Conservation (phyloP, 2,797 vertebrate species). For the Sparidentex hasta region DNA sequence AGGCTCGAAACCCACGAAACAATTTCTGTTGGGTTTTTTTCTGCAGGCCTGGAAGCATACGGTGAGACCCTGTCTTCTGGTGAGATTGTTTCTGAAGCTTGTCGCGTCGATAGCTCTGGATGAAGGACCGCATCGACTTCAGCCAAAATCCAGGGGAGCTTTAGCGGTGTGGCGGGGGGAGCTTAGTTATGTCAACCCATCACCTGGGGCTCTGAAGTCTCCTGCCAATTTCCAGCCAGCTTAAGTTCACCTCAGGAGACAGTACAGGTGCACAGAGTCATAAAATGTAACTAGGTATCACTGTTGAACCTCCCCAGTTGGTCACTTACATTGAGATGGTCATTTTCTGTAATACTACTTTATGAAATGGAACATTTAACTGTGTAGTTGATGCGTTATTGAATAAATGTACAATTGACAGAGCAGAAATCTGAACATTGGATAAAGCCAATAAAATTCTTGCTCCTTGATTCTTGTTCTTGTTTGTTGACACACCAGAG, state of each 20-base stretch:
- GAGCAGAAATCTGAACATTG: too few relatives aligned
- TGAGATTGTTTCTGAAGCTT: constrained; percentile 26
- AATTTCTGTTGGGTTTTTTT: constrained; percentile 2
- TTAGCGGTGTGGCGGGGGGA: constrained; percentile 1
- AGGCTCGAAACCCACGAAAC: background rate
- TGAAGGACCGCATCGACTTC: constrained; percentile 18
- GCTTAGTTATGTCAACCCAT: background rate
- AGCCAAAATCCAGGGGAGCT: constrained; percentile 24
- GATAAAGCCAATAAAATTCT: too few relatives aligned
- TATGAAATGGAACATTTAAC: too few relatives aligned
- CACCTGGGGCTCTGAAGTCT: background rate
- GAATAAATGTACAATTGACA: too few relatives aligned
- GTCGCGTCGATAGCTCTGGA: constrained; percentile 14
- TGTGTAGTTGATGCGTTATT: too few relatives aligned
- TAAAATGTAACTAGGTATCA: too few relatives aligned
- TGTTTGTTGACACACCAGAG: too few relatives aligned
- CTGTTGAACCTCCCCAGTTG: too few relatives aligned
- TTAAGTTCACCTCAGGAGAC: background rate
- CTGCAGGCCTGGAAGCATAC: constrained; percentile 5
- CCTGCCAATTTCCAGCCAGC: background rate
- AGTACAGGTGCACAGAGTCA: too few relatives aligned
- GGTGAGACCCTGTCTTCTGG: background rate
- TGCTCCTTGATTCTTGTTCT: too few relatives aligned
- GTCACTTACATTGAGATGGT: too few relatives aligned
- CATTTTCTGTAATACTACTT: too few relatives aligned